phyloP scores from a whole-genome alignment of 2,797 vertebrate species.

The Etheostoma nigrum region DNA sequence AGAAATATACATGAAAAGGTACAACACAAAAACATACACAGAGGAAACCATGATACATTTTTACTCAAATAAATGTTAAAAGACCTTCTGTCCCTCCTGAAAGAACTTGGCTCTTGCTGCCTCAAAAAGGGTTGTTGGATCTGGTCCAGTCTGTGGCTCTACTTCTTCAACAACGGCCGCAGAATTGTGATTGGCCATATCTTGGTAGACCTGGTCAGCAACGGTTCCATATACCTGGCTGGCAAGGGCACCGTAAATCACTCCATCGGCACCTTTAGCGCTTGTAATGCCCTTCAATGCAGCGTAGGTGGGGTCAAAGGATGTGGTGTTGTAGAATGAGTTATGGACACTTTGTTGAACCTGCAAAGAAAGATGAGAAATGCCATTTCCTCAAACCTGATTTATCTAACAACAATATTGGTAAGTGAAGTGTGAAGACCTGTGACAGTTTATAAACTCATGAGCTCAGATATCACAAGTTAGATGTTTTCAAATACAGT shows the following conservation, averaged over 20 bases:
- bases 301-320: slow-evolving; percentile 85
- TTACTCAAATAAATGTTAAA: neutral
- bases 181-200: slow-evolving; percentile 65
- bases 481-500: neutral
- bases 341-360: slow-evolving; percentile 89
- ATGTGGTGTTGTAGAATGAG: slow-evolving; percentile 87
- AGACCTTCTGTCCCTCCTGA: slow-evolving; percentile 86
- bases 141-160: slow-evolving; percentile 58
- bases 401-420: neutral
- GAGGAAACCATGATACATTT: neutral
- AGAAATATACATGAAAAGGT: neutral
- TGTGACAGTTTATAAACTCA: neutral
- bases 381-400: neutral
- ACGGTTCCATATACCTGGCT: slow-evolving; percentile 87
- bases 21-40: neutral
- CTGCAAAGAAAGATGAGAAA: slow-evolving; percentile 49
- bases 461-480: neutral
- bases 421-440: neutral
- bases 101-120: slow-evolving; percentile 88
- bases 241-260: slow-evolving; percentile 86
- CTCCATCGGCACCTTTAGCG: slow-evolving; percentile 81
- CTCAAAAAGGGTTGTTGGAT: slow-evolving; percentile 86
- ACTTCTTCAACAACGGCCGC: slow-evolving; percentile 40
- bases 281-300: slow-evolving; percentile 86
- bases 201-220: slow-evolving; percentile 81